Base-by-base conservation (phyloP, 2,113 vertebrate species). In the Motacilla tschutschensis region DNA sequence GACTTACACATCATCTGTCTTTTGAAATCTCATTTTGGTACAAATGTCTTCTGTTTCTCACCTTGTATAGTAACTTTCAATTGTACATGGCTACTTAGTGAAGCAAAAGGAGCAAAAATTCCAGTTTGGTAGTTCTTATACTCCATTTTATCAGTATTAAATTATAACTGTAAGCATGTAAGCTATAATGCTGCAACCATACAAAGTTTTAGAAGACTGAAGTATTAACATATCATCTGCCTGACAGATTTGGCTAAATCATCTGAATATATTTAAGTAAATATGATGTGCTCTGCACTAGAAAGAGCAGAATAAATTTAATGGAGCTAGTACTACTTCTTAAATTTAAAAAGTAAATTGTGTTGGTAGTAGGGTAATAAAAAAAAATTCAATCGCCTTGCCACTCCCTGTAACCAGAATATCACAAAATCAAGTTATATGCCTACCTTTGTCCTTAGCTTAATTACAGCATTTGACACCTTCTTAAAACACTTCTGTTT, bases 401-500 rank as follows among this genome's bases (percentile, higher is more conserved):
- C 29, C 41, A 41, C 14, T 83, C 29, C 26, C 20, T 70, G 21
- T 59, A 70, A 50, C 31, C 6, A 65, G 50, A 64, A 71, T 72
- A 89, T 81, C 4, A 69, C 43, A 28, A 77, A 75, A 81, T 46
- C 4, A 14, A 85, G 57, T 65, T 86, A 16, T 47, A 48, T 69
- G 21, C 47, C 22, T 89, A 10, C 19, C 2, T 86, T 88, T 83
- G 35, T 86, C 55, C 47, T 85, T 70, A 78, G n/a, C 29, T 83
- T 91, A 89, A 72, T 88, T 89, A 69, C 54, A 72, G 50, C 11
- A 31, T 83, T 82, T 85, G 77, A 74, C 51, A 73, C 53, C 43
- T 75, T 83, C 80, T 85, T 79, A 62, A 92, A 94, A 70, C 36
- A 47, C 20, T 78, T 8, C 10, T 86, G 76, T 84, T 78, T 94